These are phyloP conservation scores for Atethmia centrago DNA, from an alignment of 2,888 invertebrate genomes.

Conservation along the genomic window DNA sequence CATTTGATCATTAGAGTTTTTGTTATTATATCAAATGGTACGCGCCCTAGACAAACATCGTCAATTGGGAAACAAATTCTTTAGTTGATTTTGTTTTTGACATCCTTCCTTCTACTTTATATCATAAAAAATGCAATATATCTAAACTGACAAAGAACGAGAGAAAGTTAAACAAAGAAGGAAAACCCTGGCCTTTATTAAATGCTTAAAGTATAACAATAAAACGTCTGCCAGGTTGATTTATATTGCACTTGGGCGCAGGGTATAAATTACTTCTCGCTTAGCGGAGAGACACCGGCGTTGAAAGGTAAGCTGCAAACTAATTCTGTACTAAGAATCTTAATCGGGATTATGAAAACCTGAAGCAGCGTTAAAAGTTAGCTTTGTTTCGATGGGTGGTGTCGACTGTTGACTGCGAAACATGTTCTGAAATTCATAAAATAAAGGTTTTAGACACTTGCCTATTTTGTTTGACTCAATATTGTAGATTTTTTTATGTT, in stretches of 20 bases:
- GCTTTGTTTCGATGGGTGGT: too few relatives aligned
- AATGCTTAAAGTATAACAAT: conserved; percentile 37
- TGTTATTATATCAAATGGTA: too few relatives aligned
- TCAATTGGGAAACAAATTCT: neutral
- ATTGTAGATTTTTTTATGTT: too few relatives aligned
- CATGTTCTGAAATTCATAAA: too few relatives aligned
- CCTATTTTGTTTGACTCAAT: too few relatives aligned
- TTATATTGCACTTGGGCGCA: conserved; percentile 61
- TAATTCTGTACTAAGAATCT: conserved; percentile 17
- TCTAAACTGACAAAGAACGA: conserved; percentile 19
- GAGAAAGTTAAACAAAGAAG: conserved; percentile 34
- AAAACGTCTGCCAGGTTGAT: conserved; percentile 40
- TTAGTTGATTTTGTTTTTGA: neutral
- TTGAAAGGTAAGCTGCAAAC: conserved; percentile 23
- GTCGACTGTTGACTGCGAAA: too few relatives aligned
- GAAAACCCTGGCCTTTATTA: conserved; percentile 38
- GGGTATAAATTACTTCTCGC: conserved; percentile 52
- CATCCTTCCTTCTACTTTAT: neutral
- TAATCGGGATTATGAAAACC: neutral
- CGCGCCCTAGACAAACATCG: too few relatives aligned
- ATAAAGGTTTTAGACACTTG: too few relatives aligned
- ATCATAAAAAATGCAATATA: conserved; percentile 34
- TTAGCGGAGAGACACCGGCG: conserved; percentile 16
- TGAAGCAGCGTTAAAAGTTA: neutral
- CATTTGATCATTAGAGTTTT: too few relatives aligned